phyloP scores from a whole-genome alignment of 2,113 vertebrate genomes.

The Nesoenas mayeri region DNA sequence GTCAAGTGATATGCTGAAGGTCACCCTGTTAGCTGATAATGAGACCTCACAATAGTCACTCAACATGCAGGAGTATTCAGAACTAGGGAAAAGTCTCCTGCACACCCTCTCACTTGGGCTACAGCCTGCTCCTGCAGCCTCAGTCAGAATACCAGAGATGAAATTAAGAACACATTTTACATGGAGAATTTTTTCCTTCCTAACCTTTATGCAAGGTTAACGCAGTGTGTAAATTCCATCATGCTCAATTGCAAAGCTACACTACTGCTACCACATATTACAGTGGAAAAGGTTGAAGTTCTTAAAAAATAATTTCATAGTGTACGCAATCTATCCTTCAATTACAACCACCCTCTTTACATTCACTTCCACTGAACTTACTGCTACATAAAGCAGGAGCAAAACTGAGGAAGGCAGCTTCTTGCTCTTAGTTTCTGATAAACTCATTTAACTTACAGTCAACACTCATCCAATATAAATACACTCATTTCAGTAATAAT shows the following conservation, averaged over 20 bases:
- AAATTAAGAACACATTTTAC: not conserved
- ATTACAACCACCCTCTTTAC: not conserved
- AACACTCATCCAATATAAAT: not conserved
- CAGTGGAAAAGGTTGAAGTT: not conserved
- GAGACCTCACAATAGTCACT: not conserved
- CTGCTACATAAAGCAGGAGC: not conserved
- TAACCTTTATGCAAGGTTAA: conserved; percentile 4
- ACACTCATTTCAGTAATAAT: not conserved
- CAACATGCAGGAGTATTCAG: not conserved
- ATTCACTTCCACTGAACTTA: not conserved
- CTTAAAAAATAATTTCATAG: not conserved
- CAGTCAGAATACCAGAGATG: not conserved
- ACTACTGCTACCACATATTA: not conserved
- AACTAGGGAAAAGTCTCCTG: not conserved
- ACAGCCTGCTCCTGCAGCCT: not conserved
- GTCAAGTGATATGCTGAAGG: not conserved
- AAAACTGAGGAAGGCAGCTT: not conserved
- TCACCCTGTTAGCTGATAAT: not conserved
- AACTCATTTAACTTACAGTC: not conserved
- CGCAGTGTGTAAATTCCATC: conserved; percentile 3
- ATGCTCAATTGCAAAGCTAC: conserved; percentile 13
- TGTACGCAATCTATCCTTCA: not conserved
- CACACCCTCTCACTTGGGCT: not conserved
- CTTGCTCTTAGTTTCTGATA: not conserved
- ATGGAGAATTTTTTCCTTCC: not conserved